Percentiles rank a stretch among this genome's conserved stretches.
These are phyloP conservation scores for Epizoanthus ramosus DNA, from an alignment of 92 coral and sea anemone species.

Conservation along the genomic window DNA sequence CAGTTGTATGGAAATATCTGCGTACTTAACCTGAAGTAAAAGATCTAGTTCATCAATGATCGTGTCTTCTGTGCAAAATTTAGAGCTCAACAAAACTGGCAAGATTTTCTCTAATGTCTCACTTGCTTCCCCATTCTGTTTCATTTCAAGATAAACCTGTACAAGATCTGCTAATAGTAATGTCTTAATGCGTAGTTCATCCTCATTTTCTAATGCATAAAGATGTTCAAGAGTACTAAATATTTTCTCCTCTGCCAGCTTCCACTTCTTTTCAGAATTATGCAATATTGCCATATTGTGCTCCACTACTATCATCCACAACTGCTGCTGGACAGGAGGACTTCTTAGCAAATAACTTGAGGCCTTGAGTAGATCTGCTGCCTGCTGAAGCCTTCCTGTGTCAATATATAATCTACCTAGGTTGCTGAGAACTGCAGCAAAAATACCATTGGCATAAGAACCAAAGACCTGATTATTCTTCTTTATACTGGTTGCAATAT, in stretches of 20 bases:
- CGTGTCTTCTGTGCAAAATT: no score
- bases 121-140: not conserved
- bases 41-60: not conserved
- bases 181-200: not conserved
- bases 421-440: slow-evolving; percentile 3
- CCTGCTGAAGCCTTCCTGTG: not conserved
- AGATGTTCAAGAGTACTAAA: not conserved
- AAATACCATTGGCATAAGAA: not conserved
- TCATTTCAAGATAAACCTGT: slow-evolving; percentile 2
- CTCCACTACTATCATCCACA: not conserved
- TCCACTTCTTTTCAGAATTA: not conserved
- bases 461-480: not conserved
- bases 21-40: slow-evolving; percentile 2
- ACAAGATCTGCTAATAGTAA: slow-evolving; percentile 1
- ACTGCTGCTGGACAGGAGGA: not conserved
- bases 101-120: not conserved
- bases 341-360: not conserved
- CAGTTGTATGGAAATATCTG: not conserved
- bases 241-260: not conserved
- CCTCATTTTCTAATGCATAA: not conserved
- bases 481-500: not conserved
- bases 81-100: no score
- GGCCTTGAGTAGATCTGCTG: not conserved
- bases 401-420: slow-evolving; percentile 12
- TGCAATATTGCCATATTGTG: not conserved